Base-by-base conservation (phyloP, 2,888 invertebrate genomes). In the Yponomeuta cagnagella region DNA sequence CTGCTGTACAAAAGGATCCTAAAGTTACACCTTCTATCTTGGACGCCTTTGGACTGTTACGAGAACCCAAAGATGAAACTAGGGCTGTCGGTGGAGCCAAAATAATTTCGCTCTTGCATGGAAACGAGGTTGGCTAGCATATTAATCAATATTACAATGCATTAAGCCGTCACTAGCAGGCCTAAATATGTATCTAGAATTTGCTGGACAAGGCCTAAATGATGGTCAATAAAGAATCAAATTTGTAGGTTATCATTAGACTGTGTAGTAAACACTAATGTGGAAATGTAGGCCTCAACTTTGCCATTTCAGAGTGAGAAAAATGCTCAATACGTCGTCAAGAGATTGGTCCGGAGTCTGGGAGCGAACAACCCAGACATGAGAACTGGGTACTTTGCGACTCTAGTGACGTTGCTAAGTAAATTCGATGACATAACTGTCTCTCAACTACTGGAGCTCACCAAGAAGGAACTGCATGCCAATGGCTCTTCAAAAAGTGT, bases 311-410 rank as follows among this genome's bases (percentile, higher is more conserved):
- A 95, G 95, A 93, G 90, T 78, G 89, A 89, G 77, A 92, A 93
- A 80, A 95, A 96, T 80, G 75, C 95, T 12, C 87, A 93, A 68
- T 96, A 96, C 86, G 93, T 94, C 0, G 79, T 97, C 58, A 94
- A 93, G 74, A 93, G 96, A 76, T 84, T 96, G 69, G 90, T 97
- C 3, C 92, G 96, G 75, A 96, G 96, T 73, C 87, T 96, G 73
- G 96, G 96, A 52, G 94, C 96, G 1, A 94, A 95, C 31, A 92
- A 94, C 63, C 91, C 93, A 33, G 89, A 91, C 33, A 93, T 95
- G 48, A 93, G 95, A 75, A 93, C 94, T 72, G 96, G 96, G 37
- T 96, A 95, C 84, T 96, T 94, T 80, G 93, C 94, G 0, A 93
- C 95, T 10, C 87, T 97, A 15, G 94, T 95, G n/a, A 93, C 93